These are phyloP conservation scores for Triplophysa dalaica DNA, from an alignment of 2,113 vertebrate genomes.

Conservation along the genomic window DNA sequence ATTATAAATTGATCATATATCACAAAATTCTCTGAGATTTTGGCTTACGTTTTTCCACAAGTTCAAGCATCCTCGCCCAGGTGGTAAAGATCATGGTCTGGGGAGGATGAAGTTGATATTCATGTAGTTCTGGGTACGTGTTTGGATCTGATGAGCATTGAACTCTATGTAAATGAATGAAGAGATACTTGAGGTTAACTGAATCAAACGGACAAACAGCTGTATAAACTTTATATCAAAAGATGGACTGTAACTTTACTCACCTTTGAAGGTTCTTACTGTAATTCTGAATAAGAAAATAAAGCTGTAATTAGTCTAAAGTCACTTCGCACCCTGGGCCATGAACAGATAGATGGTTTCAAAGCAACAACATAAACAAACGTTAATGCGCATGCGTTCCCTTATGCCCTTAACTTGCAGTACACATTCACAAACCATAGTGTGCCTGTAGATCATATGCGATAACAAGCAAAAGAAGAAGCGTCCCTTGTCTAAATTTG, in stretches of 20 bases:
- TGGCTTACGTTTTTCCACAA: not conserved
- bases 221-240: not conserved
- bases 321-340: not conserved
- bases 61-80: slow-evolving; percentile 17
- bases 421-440: too few relatives aligned
- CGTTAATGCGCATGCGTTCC: too few relatives aligned
- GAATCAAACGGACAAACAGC: not conserved
- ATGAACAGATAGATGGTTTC: too few relatives aligned
- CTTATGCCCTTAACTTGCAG: too few relatives aligned
- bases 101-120: not conserved
- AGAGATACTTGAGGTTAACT: too few relatives aligned
- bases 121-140: not conserved
- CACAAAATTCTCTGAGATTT: too few relatives aligned
- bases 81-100: slow-evolving; percentile 18
- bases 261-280: not conserved
- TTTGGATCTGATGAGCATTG: not conserved
- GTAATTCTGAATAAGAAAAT: slow-evolving; percentile 18
- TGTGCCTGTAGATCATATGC: too few relatives aligned
- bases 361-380: too few relatives aligned
- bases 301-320: not conserved
- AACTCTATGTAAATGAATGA: slow-evolving; percentile 3
- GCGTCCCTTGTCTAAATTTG: too few relatives aligned
- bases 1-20: too few relatives aligned
- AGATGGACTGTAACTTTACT: not conserved
- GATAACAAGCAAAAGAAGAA: too few relatives aligned